Percentiles rank a stretch among this genome's conserved stretches.
phyloP scores from a whole-genome alignment of 2,797 vertebrate genomes.

The Scleropages formosus region DNA sequence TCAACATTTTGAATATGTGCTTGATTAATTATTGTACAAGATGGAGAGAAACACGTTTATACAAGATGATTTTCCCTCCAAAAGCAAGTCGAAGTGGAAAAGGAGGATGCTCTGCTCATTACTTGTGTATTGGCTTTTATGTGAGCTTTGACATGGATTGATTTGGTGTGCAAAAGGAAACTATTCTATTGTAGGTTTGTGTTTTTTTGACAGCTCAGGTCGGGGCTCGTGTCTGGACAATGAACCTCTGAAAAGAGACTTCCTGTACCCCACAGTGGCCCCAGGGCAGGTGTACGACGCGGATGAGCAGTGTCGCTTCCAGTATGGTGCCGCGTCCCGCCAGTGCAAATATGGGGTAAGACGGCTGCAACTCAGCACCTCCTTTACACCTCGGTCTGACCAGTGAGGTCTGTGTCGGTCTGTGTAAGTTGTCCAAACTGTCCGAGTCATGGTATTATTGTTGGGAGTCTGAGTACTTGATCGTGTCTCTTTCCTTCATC shows the following conservation, averaged over 20 bases:
- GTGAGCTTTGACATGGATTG: neutral
- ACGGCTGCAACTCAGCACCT: conserved; percentile 72
- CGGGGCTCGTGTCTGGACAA: conserved; percentile 99
- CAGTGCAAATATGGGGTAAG: conserved; percentile 99
- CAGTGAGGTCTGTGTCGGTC: too few species aligned
- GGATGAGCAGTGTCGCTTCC: conserved; percentile 97
- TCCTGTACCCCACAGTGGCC: conserved; percentile 97
- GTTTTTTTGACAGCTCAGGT: conserved; percentile 97
- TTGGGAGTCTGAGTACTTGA: too few species aligned
- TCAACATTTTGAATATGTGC: neutral
- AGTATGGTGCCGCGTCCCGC: conserved; percentile 93
- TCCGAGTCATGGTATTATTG: too few species aligned
- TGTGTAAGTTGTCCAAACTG: too few species aligned
- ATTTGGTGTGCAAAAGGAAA: conserved; percentile 62
- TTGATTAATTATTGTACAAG: neutral
- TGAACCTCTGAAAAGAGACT: conserved; percentile 98
- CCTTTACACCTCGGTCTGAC: too few species aligned
- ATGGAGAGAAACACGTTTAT: neutral
- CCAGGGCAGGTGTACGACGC: conserved; percentile 98
- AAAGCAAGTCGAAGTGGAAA: neutral
- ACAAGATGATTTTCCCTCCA: neutral
- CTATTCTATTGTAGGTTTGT: conserved; percentile 72
- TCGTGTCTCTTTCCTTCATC: too few species aligned
- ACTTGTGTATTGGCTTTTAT: neutral
- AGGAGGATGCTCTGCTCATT: conserved; percentile 6